Evolutionary conservation across 2,797 vertebrate genomes (phyloP), one percentile per base, ranked within the genome.

Genomic region (Sebastes diploproa): DNA sequence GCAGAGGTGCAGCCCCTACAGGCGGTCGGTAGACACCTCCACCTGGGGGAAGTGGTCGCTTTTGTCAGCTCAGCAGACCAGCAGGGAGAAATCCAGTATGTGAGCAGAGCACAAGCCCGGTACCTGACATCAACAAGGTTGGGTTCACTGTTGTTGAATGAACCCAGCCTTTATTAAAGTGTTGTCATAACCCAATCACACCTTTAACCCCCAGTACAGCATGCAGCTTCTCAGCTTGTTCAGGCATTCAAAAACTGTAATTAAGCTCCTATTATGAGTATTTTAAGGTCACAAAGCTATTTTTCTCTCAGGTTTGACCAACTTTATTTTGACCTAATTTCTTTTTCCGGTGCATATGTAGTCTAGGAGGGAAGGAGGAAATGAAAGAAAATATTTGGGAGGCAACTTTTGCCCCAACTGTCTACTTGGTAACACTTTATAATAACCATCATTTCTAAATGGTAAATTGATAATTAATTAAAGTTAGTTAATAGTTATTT

Each of bases 1-100:
- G 77, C 50, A 38, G 88, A 88, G 87, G 72, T 83, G 87, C 85
- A 89, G 67, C 89, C 90, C 91, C 91, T 91, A 91, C 89, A 90
- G 88, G 89, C 85, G 4, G 81, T 20, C 55, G 0, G 38, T 22
- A 66, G 87, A 68, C 76, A 72, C 69, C 75, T 91, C 80, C 80
- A 92, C 88, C 91, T 92, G 89, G 36, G 38, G 56, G 70, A 54
- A 62, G 72, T 32, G 66, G 20, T 2, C 0, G 6, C 13, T 54
- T 54, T 23, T 62, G 32, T 25, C 10, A 27, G 7, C 54, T 78
- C 61, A 36, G 69, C 13, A 46, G 54, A 22, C 1, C 18, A 36
- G 34, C 4, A 2, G 7, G 20, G 7, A n/a, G 1, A 36, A 5
- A n/a, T 20, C 54, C 20, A 18, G 27, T 34, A 22, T n/a, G 23